Conservation (phyloP, 1,140 invertebrate genomes). For the Tetraneura akinire region DNA sequence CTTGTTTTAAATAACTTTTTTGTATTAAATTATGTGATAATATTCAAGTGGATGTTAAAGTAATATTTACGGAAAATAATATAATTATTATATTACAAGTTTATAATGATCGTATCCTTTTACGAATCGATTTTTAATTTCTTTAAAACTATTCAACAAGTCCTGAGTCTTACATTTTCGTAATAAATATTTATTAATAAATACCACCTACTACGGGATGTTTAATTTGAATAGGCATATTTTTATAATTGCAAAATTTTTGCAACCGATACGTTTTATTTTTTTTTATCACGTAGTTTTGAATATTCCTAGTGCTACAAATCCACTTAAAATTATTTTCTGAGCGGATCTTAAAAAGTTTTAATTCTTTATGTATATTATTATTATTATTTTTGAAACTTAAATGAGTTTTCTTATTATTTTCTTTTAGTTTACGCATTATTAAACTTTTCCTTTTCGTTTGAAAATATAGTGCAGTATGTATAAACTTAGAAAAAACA, state of each 20-base stretch:
- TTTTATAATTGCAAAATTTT: no score
- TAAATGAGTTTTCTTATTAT: constrained; percentile 60
- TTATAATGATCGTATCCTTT: no score
- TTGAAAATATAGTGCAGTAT: constrained; percentile 14
- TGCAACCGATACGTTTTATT: no score
- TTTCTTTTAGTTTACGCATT: constrained; percentile 36
- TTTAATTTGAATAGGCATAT: no score
- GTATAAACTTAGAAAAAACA: constrained; percentile 38
- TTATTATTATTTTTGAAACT: constrained; percentile 40
- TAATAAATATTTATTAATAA: no score
- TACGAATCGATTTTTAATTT: background rate
- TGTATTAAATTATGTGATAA: no score
- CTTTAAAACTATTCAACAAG: background rate
- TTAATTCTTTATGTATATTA: constrained; percentile 21
- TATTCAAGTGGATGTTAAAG: no score
- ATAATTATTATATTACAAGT: background rate
- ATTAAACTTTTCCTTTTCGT: constrained; percentile 39
- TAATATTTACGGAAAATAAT: no score
- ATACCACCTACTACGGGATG: no score
- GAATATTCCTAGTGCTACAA: background rate
- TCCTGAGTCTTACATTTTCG: background rate
- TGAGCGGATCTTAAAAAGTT: constrained; percentile 29
- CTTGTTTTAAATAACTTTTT: no score
- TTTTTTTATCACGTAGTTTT: no score
- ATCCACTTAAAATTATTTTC: constrained; percentile 33